Conservation (phyloP, 2,797 vertebrate genomes). For the Myotis planiceps region DNA sequence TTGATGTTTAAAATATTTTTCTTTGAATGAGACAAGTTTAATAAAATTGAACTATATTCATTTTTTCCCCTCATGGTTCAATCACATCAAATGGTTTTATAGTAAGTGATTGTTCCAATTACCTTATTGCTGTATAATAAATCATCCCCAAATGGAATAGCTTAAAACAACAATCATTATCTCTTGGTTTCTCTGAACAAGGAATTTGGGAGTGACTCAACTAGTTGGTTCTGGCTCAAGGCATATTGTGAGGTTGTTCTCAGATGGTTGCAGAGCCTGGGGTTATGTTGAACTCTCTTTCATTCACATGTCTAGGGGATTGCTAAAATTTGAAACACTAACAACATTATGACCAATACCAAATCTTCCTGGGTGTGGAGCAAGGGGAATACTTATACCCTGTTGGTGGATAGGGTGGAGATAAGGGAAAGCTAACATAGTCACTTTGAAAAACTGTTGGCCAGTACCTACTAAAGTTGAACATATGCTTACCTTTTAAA, state of each 20-base stretch:
- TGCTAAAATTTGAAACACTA: not conserved
- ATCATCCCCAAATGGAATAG: conserved; percentile 10
- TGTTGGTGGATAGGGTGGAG: not conserved
- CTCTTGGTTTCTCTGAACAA: not conserved
- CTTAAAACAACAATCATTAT: not conserved
- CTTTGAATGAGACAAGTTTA: not conserved
- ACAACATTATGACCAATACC: not conserved
- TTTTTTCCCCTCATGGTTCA: not conserved
- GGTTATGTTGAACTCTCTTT: not conserved
- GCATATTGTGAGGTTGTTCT: not conserved
- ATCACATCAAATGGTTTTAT: conserved; percentile 1
- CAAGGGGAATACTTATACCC: not conserved
- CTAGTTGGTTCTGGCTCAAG: not conserved
- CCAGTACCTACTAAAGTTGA: not conserved
- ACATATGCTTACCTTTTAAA: not conserved
- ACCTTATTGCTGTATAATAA: not conserved
- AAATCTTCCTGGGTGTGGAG: not conserved
- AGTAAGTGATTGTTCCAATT: not conserved
- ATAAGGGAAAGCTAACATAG: not conserved
- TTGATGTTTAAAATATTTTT: conserved; percentile 34
- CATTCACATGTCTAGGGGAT: not conserved
- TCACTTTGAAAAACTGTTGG: not conserved
- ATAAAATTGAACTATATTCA: not conserved
- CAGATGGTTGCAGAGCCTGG: not conserved
- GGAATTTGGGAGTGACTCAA: not conserved